phyloP scores from a whole-genome alignment of 2,888 invertebrate genomes.

The Spodoptera picta region DNA sequence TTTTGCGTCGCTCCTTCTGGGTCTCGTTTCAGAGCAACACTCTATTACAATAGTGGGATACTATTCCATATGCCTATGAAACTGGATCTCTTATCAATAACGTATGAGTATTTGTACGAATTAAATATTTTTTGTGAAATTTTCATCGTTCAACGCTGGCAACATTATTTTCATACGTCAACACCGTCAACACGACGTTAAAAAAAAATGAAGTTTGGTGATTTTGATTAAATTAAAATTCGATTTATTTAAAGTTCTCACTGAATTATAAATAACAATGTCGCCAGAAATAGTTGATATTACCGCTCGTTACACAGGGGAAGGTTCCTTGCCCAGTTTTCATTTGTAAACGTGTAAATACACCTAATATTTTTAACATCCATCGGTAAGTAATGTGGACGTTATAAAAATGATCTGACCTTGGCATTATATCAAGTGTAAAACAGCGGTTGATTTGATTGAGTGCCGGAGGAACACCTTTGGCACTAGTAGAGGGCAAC shows the following conservation, averaged over 20 bases:
- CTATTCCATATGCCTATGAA: too few relatives aligned
- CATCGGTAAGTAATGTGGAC: constrained; percentile 34
- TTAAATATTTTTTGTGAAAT: too few relatives aligned
- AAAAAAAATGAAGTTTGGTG: constrained; percentile 38
- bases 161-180: constrained; percentile 34
- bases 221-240: constrained; percentile 31
- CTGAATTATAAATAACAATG: constrained; percentile 47
- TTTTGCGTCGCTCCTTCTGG: too few relatives aligned
- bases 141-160: constrained; percentile 3
- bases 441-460: constrained; percentile 64
- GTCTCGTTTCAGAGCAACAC: too few relatives aligned
- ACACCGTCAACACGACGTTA: constrained; percentile 45
- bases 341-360: constrained; percentile 24
- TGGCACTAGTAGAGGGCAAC: constrained; percentile 50
- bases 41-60: too few relatives aligned
- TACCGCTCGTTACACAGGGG: constrained; percentile 13
- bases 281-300: constrained; percentile 21
- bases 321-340: constrained; percentile 11
- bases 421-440: constrained; percentile 58
- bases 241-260: constrained; percentile 20
- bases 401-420: constrained; percentile 52
- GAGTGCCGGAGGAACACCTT: constrained; percentile 46
- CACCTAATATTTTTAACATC: constrained; percentile 3
- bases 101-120: too few relatives aligned
- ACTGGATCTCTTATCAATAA: too few relatives aligned